Evolutionary conservation across 2,888 invertebrate species (phyloP).

Genomic region (Zootermopsis nevadensis): DNA sequence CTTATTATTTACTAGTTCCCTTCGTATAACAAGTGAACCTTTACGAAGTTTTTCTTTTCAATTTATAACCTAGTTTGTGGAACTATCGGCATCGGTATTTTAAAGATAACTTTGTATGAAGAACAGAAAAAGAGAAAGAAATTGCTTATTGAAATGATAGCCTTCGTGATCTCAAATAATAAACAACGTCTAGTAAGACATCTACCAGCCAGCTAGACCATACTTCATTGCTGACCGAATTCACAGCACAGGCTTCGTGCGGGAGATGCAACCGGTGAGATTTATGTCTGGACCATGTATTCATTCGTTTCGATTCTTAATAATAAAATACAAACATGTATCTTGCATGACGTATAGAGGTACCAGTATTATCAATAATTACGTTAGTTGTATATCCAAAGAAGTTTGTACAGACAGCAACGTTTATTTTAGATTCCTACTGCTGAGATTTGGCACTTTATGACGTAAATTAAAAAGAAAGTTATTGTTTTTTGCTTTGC

Average conservation of each 20-base stretch:
- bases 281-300: constrained; percentile 16
- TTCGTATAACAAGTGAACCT: constrained; percentile 12
- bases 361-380: background rate
- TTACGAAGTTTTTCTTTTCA: background rate
- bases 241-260: background rate
- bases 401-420: background rate
- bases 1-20: background rate
- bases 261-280: background rate
- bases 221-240: constrained; percentile 37
- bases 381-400: background rate
- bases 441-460: too few relatives aligned
- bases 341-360: background rate
- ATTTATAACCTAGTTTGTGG: constrained; percentile 40
- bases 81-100: background rate
- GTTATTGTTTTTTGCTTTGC: too few relatives aligned
- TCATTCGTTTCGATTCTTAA: constrained; percentile 19
- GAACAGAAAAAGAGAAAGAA: constrained; percentile 17
- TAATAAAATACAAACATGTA: constrained; percentile 22
- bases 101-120: background rate
- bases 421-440: background rate
- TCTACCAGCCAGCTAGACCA: constrained; percentile 8
- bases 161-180: constrained; percentile 42
- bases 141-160: constrained; percentile 43
- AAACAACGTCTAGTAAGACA: constrained; percentile 27
- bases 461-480: too few relatives aligned